These are phyloP conservation scores for Heterodera schachtii DNA, from an alignment of 1,140 invertebrate species.

Conservation along the genomic window DNA sequence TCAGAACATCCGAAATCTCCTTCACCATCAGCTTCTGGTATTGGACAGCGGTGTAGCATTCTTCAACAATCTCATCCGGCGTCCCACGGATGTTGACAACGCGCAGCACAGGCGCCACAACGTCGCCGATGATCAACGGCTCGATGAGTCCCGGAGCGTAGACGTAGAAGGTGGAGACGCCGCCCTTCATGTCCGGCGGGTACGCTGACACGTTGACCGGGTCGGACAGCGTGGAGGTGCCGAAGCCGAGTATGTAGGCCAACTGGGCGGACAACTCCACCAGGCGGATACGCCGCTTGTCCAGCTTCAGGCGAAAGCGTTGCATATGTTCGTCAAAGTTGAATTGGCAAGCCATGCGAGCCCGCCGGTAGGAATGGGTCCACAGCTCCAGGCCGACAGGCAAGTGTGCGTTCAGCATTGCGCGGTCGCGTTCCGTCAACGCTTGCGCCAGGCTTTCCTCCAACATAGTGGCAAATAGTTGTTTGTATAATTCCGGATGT, in stretches of 20 bases:
- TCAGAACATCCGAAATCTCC: conserved; percentile 23
- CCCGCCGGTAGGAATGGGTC: no score
- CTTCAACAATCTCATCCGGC: conserved; percentile 22
- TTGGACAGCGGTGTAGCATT: conserved; percentile 20
- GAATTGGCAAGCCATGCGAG: no score
- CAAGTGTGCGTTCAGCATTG: no score
- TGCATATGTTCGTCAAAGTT: no score
- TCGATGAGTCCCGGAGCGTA: conserved; percentile 41
- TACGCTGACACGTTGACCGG: not conserved
- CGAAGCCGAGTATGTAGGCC: no score
- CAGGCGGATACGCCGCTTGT: no score
- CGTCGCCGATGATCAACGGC: conserved; percentile 32
- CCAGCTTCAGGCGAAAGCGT: no score
- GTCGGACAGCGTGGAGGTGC: not conserved
- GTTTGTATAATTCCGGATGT: no score
- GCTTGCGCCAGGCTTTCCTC: not conserved
- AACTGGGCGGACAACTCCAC: no score
- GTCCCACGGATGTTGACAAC: conserved; percentile 23
- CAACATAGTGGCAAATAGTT: no score
- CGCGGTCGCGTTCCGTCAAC: not conserved
- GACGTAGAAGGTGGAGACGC: conserved; percentile 27
- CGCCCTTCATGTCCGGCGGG: conserved; percentile 15
- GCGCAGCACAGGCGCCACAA: conserved; percentile 30
- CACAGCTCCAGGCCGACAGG: no score
- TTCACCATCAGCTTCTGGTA: conserved; percentile 27